Evolutionary conservation across 2,888 invertebrate genomes (phyloP).

Genomic region (Phaedon cochleariae): DNA sequence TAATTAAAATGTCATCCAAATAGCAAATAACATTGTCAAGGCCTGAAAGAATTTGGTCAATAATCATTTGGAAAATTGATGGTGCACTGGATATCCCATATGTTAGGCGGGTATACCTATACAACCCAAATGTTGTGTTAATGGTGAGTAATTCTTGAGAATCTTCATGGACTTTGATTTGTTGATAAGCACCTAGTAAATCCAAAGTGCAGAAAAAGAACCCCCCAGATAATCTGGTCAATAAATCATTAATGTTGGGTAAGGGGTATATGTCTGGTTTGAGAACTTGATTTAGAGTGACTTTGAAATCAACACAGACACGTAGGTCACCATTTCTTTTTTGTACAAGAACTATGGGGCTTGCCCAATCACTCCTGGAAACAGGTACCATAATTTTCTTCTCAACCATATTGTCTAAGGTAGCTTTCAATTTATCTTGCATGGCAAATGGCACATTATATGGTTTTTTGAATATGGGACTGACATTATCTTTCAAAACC

Average conservation of each 20-base stretch:
- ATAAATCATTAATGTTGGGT: constrained; percentile 23
- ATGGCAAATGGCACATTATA: constrained; percentile 20
- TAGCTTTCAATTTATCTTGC: constrained; percentile 12
- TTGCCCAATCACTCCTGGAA: constrained; percentile 48
- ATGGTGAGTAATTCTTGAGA: constrained; percentile 22
- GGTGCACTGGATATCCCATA: constrained; percentile 22
- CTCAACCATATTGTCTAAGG: constrained; percentile 36
- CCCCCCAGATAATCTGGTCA: constrained; percentile 17
- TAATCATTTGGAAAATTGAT: constrained; percentile 19
- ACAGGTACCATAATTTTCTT: constrained; percentile 29
- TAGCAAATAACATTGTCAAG: constrained; percentile 17
- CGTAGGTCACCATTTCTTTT: constrained; percentile 45
- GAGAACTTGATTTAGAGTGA: constrained; percentile 30
- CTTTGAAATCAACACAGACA: constrained; percentile 53
- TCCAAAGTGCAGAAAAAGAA: constrained; percentile 18
- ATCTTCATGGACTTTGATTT: constrained; percentile 8
- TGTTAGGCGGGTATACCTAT: constrained; percentile 22
- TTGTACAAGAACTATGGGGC: constrained; percentile 50
- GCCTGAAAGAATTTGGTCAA: constrained; percentile 21
- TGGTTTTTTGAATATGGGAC: constrained; percentile 14
- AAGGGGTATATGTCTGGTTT: constrained; percentile 24
- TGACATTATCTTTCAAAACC: constrained; percentile 6
- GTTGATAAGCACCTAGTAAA: constrained; percentile 23
- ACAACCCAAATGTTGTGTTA: constrained; percentile 29
- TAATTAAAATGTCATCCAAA: constrained; percentile 25